Evolutionary conservation across 2,888 invertebrate species (phyloP), one percentile per base, ranked within the genome.

Genomic region (Pseudococcus jackbeardsleyi): DNA sequence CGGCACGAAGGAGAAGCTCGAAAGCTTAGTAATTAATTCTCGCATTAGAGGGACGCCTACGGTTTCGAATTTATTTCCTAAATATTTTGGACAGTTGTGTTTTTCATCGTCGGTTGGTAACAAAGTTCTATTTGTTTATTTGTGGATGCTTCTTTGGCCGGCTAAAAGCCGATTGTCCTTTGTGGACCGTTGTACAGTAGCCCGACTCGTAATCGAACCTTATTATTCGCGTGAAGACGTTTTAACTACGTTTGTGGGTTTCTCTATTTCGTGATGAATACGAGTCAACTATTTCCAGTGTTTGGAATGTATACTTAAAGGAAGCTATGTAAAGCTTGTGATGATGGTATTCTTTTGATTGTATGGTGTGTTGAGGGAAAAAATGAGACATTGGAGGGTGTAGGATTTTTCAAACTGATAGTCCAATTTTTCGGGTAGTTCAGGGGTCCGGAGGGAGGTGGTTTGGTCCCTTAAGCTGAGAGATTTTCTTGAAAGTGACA

Each of bases 131-230:
- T 15, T 72, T 26, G 5, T 26, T 33, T 33, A 26, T 33, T 33
- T 33, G 26, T 3, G 26, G 15, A 72, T 15, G 12, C 22, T 33
- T 5, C 33, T 72, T 72, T 4, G 33, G 11, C 4, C n/a, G 26
- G 33, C 26, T 12, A 72, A 72, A 72, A 72, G 68, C 33, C 12
- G 68, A 72, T 72, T 72, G 68, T 12, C 33, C 68, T 72, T 72
- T 19, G 59, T 59, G 19, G 59, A 19, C 59, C n/a, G 19, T 59
- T 59, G 5, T 3, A 5, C 59, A n/a, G 19, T 7, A 59, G 3
- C 19, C 59, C 19, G 19, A 19, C 59, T 59, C 59, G 59, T 59
- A 59, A 59, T 59, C 59, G 59, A 59, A 19, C 59, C 59, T 59
- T 59, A 59, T 59, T 59, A 59, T 9, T 59, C 59, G 59, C n/a